Base-by-base conservation (phyloP, 2,113 vertebrate genomes). In the Columba livia region DNA sequence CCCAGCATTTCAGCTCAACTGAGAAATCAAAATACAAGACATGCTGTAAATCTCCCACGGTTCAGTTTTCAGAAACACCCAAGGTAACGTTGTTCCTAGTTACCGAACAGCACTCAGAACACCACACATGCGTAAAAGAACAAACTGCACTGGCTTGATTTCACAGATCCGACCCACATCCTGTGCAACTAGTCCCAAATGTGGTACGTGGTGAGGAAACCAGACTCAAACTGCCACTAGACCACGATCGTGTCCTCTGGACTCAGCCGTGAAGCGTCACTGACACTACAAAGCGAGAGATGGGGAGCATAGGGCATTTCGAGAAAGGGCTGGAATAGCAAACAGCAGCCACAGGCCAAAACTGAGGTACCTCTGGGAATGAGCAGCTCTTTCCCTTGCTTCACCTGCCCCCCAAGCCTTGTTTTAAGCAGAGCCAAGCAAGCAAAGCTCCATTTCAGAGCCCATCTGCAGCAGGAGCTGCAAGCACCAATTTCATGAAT, bases 151-250 rank as follows among this genome's bases (percentile, higher is more conserved):
- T 32, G 61, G 79, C 61, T 67, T 50, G 72, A 89, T 40, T 90
- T 92, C 57, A 92, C 83, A 90, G 88, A 71, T 42, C 90, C 87
- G 95, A 89, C 92, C 96, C 94, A 96, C 92, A 95, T 93, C 94
- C 96, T 96, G 92, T 89, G 38, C 57, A 91, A 66, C 57, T 15
- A 48, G 90, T 56, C 77, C 85, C 93, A 95, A 40, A 81, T 8
- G 61, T 11, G 57, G 77, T 10, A 26, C 3, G 16, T 70, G 57
- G 83, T 69, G 84, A 82, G 91, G 95, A 96, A 91, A 57, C 56
- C 40, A 10, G 65, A 53, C 73, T 20, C 53, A 85, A 94, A 61
- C 57, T 85, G 88, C 26, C 77, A 85, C 25, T 6, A 81, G 66
- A 86, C 77, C 80, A 24, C 21, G 57, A 25, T 20, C 11, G 3